Evolutionary conservation across 2,888 invertebrate species (phyloP).

Genomic region (Argyra leucocephala): DNA sequence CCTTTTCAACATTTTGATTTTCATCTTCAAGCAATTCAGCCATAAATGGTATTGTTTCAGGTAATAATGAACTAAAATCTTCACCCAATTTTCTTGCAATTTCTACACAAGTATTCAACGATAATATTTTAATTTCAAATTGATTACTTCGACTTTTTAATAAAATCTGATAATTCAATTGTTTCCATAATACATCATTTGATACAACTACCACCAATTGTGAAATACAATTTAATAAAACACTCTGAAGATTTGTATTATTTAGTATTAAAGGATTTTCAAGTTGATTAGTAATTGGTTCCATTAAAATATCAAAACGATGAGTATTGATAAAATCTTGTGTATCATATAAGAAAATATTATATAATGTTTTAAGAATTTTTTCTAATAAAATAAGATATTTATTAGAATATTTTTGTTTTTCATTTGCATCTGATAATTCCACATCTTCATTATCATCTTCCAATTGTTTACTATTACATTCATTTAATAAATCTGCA

Average conservation of each 20-base stretch:
- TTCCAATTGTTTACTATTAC: slow-evolving; percentile 51
- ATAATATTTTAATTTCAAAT: slow-evolving; percentile 61
- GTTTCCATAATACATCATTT: slow-evolving; percentile 82
- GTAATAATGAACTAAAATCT: slow-evolving; percentile 77
- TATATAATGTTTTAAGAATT: slow-evolving; percentile 63
- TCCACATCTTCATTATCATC: background rate
- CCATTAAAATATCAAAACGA: slow-evolving; percentile 72
- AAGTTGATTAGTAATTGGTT: slow-evolving; percentile 79
- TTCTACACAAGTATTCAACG: slow-evolving; percentile 63
- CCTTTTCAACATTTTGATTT: slow-evolving; percentile 68
- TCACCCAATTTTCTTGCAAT: slow-evolving; percentile 77
- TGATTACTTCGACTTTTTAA: slow-evolving; percentile 74
- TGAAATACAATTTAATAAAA: slow-evolving; percentile 69
- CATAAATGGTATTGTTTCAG: slow-evolving; percentile 89
- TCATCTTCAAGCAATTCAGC: slow-evolving; percentile 89
- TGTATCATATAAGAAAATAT: slow-evolving; percentile 72
- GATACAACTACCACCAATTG: slow-evolving; percentile 73
- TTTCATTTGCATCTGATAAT: background rate
- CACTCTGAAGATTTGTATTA: slow-evolving; percentile 47
- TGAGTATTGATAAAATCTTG: slow-evolving; percentile 77
- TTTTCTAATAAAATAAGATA: slow-evolving; percentile 57
- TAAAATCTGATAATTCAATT: slow-evolving; percentile 79
- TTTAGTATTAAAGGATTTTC: slow-evolving; percentile 59
- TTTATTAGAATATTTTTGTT: slow-evolving; percentile 34
- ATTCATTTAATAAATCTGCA: slow-evolving; percentile 58